Percentiles rank a stretch among this genome's conserved stretches.
phyloP scores from a whole-genome alignment of 2,113 vertebrate genomes.

The Oncorhynchus keta region DNA sequence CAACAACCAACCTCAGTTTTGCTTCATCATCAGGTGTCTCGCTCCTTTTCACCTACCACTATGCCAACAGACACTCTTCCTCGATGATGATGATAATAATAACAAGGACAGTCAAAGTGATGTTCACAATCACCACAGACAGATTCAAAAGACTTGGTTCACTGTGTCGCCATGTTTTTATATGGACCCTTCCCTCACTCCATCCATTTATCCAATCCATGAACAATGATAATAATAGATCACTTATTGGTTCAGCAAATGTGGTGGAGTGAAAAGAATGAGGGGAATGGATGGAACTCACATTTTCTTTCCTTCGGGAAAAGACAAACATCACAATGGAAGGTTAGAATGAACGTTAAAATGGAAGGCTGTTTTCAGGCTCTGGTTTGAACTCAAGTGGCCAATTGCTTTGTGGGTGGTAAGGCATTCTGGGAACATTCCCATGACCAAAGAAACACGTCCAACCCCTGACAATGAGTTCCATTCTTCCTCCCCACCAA shows the following conservation, averaged over 20 bases:
- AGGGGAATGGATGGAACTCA: constrained; percentile 48
- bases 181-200: constrained; percentile 51
- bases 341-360: not conserved
- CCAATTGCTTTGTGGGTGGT: constrained; percentile 51
- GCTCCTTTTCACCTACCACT: constrained; percentile 23
- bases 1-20: constrained; percentile 1
- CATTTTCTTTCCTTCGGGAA: constrained; percentile 30
- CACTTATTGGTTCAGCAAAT: constrained; percentile 19
- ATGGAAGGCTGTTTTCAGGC: not conserved
- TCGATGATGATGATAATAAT: not conserved
- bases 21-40: constrained; percentile 9
- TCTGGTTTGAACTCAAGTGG: not conserved
- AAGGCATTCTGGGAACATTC: constrained; percentile 70
- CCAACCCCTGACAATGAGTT: constrained; percentile 51
- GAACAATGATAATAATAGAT: constrained; percentile 26
- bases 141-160: constrained; percentile 42
- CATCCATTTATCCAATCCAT: not conserved
- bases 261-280: constrained; percentile 21
- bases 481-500: constrained; percentile 41
- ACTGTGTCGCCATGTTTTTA: constrained; percentile 59
- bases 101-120: not conserved
- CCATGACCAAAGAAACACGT: constrained; percentile 71
- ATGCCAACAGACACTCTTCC: constrained; percentile 15
- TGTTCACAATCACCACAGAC: not conserved
- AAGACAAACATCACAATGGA: constrained; percentile 31